Evolutionary conservation across 2,888 invertebrate species (phyloP).

Genomic region (Colostygia pectinataria): DNA sequence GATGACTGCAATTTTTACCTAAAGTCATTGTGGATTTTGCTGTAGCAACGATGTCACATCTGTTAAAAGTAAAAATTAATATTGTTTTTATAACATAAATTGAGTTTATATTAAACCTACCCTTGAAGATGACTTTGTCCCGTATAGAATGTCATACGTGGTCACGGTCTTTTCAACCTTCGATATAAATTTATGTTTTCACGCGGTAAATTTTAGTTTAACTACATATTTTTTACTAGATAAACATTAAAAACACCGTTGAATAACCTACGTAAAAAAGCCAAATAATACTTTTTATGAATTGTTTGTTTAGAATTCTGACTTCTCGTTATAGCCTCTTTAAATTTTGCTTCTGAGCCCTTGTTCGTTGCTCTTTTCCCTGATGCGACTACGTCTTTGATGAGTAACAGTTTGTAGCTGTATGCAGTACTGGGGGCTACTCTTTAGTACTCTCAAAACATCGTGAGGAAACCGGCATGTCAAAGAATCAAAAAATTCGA

Average conservation of each 20-base stretch:
- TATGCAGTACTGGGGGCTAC: too few species aligned
- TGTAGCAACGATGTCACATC: background rate
- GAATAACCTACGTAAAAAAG: background rate
- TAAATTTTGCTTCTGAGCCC: too few species aligned
- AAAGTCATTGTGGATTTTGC: background rate
- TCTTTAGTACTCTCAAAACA: too few species aligned
- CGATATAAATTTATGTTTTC: slow-evolving; percentile 19
- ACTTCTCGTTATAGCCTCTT: slow-evolving; percentile 23
- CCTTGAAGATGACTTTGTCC: slow-evolving; percentile 41
- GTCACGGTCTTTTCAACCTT: slow-evolving; percentile 43
- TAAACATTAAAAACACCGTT: too few species aligned
- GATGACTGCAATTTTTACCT: background rate
- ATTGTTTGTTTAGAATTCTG: slow-evolving; percentile 38
- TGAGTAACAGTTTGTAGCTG: too few species aligned
- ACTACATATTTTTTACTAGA: background rate
- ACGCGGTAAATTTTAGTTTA: slow-evolving; percentile 9
- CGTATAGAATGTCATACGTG: slow-evolving; percentile 61
- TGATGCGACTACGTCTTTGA: too few species aligned
- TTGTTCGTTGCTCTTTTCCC: too few species aligned
- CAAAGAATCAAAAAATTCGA: too few species aligned
- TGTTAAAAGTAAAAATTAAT: background rate
- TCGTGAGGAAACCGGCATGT: too few species aligned
- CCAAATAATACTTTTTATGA: slow-evolving; percentile 1
- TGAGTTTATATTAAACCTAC: slow-evolving; percentile 22
- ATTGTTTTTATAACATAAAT: slow-evolving; percentile 8